Base-by-base conservation (phyloP, 2,797 vertebrate genomes). In the Dallia pectoralis region DNA sequence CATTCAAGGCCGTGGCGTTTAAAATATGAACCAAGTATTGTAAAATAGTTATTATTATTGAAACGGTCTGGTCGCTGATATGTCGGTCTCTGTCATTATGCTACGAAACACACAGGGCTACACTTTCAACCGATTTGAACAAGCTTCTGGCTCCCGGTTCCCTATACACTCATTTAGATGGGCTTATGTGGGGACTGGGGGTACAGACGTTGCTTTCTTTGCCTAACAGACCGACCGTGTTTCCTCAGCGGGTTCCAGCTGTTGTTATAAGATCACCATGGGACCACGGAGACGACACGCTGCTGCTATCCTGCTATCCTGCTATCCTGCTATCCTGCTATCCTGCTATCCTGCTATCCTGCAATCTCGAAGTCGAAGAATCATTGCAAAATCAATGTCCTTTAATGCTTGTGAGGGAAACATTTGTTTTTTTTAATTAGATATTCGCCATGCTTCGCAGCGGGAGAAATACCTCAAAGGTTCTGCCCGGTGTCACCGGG, bases 381-480 rank as follows among this genome's bases (percentile, higher is more conserved):
- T 84, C 84, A 72, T 72, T 80, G 80, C 67, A 4, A 72, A 83
- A 87, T 89, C 88, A 89, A 85, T 89, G 84, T 78, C 36, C 70
- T 85, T 83, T 89, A 86, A 87, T 77, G 86, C 87, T 85, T 81
- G 71, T 74, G 80, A 80, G 74, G 78, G 78, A 85, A 86, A 90
- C 84, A 86, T 89, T 85, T 89, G 85, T 36, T 85, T 86, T 44
- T n/a, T 89, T 86, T 87, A 90, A 89, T 90, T 87, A 91, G 87
- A 88, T 86, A 80, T 87, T 84, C 83, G 82, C 80, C 76, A 29
- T 79, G 73, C 69, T 56, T 18, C 61, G 74, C 86, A 74, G 79
- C 71, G 64, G 84, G 84, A 79, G 79, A 56, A 53, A 32, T 81
- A 80, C 81, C 83, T 86, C 80, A 83, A 77, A 87, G 87, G 74